These are phyloP conservation scores for Enteromius viviparus DNA, from an alignment of 2,797 vertebrate species.

Conservation along the genomic window DNA sequence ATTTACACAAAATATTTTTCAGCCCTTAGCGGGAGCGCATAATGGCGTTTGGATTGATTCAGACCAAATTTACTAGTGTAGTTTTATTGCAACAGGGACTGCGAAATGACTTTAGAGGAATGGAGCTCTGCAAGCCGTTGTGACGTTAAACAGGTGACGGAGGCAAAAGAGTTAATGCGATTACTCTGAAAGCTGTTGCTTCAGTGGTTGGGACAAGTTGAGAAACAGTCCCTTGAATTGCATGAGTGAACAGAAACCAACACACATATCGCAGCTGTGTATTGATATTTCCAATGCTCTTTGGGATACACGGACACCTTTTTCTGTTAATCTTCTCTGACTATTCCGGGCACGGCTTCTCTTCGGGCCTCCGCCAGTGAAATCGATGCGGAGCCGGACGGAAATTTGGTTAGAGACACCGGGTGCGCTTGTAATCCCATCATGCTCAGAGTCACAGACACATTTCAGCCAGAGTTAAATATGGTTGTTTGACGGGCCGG, in stretches of 20 bases:
- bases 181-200: conserved; percentile 50
- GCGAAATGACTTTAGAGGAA: conserved; percentile 25
- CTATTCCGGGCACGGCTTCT: conserved; percentile 26
- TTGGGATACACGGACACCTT: not conserved
- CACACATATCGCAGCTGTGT: conserved; percentile 10
- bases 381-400: conserved; percentile 65
- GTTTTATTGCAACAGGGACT: conserved; percentile 32
- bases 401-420: conserved; percentile 70
- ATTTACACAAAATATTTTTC: conserved; percentile 12
- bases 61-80: conserved; percentile 14
- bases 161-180: conserved; percentile 31
- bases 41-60: conserved; percentile 32
- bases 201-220: conserved; percentile 39
- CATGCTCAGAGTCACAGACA: conserved; percentile 63
- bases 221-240: conserved; percentile 27
- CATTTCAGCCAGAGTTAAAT: conserved; percentile 57
- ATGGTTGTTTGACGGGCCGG: conserved; percentile 38
- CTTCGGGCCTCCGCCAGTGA: conserved; percentile 50
- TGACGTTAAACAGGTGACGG: conserved; percentile 47
- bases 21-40: not conserved
- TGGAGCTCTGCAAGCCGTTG: conserved; percentile 21
- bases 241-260: conserved; percentile 28
- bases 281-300: not conserved
- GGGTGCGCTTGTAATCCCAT: conserved; percentile 68
- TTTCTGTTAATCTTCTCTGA: conserved; percentile 24